phyloP scores from a whole-genome alignment of 2,797 vertebrate genomes.

The Sebastolobus alascanus region DNA sequence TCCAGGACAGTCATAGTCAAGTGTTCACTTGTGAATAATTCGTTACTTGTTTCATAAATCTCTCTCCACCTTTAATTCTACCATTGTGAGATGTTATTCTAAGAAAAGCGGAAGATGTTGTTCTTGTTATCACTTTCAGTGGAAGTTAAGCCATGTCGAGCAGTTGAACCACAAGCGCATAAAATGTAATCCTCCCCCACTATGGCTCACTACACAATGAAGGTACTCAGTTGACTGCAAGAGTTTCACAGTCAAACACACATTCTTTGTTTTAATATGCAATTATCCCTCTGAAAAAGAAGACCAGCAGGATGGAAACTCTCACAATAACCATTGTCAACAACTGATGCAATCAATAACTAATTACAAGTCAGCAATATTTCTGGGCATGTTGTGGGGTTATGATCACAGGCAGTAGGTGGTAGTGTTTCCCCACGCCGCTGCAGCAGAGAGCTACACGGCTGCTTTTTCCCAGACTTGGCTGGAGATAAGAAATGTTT shows the following conservation, averaged over 20 bases:
- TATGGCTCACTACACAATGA: not conserved
- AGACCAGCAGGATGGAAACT: not conserved
- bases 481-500: not conserved
- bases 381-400: not conserved
- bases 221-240: constrained; percentile 13
- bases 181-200: not conserved
- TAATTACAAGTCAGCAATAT: not conserved
- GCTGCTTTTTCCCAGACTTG: not conserved
- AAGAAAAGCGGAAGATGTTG: constrained; percentile 23
- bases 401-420: constrained; percentile 62
- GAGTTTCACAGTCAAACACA: constrained; percentile 4
- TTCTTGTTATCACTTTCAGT: constrained; percentile 19
- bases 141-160: not conserved
- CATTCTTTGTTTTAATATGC: not conserved
- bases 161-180: not conserved
- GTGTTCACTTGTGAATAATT: not conserved
- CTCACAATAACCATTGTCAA: not conserved
- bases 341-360: not conserved
- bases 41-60: not conserved
- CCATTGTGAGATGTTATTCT: not conserved
- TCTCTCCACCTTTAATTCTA: not conserved
- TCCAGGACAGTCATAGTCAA: not conserved
- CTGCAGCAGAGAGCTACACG: not conserved
- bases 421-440: constrained; percentile 58
- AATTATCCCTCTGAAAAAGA: not conserved